A percentile compares a stretch with the other conserved stretches of the same genome.
These are phyloP conservation scores for Fulica atra DNA, from an alignment of 2,113 vertebrate genomes.

Conservation along the genomic window DNA sequence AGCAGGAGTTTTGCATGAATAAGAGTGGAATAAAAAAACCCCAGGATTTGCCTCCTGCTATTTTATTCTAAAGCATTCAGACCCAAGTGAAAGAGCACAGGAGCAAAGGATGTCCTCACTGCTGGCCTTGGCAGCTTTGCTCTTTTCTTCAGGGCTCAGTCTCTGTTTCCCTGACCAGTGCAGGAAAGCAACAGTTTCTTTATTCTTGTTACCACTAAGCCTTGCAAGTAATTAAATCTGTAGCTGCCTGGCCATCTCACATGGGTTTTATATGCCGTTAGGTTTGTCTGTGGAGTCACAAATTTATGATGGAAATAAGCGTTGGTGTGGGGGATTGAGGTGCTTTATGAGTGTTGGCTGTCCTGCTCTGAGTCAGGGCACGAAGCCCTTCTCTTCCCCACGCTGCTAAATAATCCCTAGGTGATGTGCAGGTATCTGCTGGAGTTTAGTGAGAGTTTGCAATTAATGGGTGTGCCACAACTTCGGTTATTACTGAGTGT, in stretches of 20 bases:
- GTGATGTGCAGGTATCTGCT: not conserved
- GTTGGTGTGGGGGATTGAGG: not conserved
- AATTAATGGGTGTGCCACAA: conserved; percentile 53
- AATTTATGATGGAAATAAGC: conserved; percentile 53
- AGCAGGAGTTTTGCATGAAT: not conserved
- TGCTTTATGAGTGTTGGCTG: conserved; percentile 2
- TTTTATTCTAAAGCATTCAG: not conserved
- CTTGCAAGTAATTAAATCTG: not conserved
- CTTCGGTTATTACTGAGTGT: conserved; percentile 55
- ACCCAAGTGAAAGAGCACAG: not conserved
- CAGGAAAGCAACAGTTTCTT: not conserved
- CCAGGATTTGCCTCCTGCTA: not conserved
- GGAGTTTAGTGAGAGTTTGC: not conserved
- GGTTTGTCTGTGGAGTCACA: conserved; percentile 47
- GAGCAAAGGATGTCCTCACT: not conserved
- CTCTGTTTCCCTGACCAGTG: not conserved
- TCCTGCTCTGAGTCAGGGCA: not conserved
- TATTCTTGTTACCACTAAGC: not conserved
- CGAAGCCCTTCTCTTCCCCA: conserved; percentile 12
- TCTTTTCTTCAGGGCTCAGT: not conserved
- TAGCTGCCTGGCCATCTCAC: fast-evolving
- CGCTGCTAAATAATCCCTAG: not conserved
- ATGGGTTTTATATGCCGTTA: not conserved
- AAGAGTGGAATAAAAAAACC: not conserved
- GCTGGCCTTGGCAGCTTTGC: not conserved